phyloP scores from a whole-genome alignment of 2,888 invertebrate genomes.

The Cryptophagus acutangulus region DNA sequence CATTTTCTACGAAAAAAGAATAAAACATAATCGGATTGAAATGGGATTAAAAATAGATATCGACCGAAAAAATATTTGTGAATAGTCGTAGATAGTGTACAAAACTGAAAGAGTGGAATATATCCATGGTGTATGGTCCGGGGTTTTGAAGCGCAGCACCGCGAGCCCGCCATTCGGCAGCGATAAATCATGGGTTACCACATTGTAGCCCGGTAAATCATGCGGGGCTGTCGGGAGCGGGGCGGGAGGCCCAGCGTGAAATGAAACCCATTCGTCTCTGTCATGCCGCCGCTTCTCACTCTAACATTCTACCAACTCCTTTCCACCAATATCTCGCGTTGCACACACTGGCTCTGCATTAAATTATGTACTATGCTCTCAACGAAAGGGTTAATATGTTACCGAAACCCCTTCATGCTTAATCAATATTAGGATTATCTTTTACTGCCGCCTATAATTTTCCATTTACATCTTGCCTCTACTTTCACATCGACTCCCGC shows the following conservation, averaged over 20 bases:
- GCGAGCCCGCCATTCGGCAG: conserved; percentile 56
- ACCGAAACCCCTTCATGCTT: conserved; percentile 6
- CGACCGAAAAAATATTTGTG: conserved; percentile 8
- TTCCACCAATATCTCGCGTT: conserved; percentile 17
- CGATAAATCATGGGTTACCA: conserved; percentile 66
- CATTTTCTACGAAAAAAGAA: too few species aligned
- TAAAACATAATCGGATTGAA: too few species aligned
- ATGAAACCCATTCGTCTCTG: conserved; percentile 52
- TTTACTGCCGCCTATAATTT: too few species aligned
- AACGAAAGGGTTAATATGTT: conserved; percentile 28
- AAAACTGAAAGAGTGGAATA: conserved; percentile 16
- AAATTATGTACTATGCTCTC: conserved; percentile 28
- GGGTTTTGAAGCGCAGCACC: conserved; percentile 40
- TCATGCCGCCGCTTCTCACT: conserved; percentile 38
- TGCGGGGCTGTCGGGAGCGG: conserved; percentile 49
- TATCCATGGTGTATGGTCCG: conserved; percentile 28
- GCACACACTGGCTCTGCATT: conserved; percentile 19
- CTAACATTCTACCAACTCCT: conserved; percentile 27
- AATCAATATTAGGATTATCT: conserved; percentile 6
- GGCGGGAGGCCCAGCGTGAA: conserved; percentile 54
- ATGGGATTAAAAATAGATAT: conserved; percentile 5
- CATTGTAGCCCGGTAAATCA: conserved; percentile 65
- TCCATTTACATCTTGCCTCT: too few species aligned
- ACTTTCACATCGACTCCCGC: too few species aligned
- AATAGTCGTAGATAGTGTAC: conserved; percentile 17